phyloP scores from a whole-genome alignment of 2,888 invertebrate species.

The Orthosia cruda region DNA sequence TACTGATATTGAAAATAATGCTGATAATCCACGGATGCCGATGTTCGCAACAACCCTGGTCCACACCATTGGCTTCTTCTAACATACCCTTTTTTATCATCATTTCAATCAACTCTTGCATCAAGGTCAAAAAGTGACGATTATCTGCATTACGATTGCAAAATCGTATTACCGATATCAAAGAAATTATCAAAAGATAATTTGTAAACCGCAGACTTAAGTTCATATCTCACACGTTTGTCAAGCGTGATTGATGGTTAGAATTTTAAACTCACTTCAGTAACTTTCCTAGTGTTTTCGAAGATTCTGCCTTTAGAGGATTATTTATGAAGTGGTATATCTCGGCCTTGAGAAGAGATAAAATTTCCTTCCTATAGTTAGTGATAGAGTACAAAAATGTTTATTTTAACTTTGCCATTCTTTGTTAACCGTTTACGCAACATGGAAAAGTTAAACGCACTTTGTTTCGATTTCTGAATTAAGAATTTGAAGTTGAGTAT shows the following conservation, averaged over 20 bases:
- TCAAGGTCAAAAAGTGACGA: constrained; percentile 44
- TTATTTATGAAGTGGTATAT: constrained; percentile 38
- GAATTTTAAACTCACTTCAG: constrained; percentile 57
- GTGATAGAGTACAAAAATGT: neutral
- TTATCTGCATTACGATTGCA: constrained; percentile 34
- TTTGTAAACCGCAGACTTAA: constrained; percentile 32
- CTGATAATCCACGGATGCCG: too few relatives aligned
- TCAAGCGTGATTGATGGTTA: constrained; percentile 69
- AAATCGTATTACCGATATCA: constrained; percentile 32
- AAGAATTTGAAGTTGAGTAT: too few relatives aligned
- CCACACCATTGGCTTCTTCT: neutral
- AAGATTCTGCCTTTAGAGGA: constrained; percentile 33
- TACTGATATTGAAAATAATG: too few relatives aligned
- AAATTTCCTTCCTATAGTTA: constrained; percentile 19
- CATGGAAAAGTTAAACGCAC: neutral
- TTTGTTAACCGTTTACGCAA: neutral
- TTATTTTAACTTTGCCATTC: constrained; percentile 4
- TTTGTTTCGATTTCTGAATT: too few relatives aligned
- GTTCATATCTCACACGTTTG: constrained; percentile 64
- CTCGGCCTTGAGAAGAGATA: constrained; percentile 28
- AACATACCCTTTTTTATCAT: neutral
- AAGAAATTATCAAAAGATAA: constrained; percentile 65
- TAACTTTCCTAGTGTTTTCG: constrained; percentile 68
- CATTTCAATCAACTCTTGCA: constrained; percentile 2
- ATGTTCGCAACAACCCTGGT: too few relatives aligned